Percentiles rank a stretch among this genome's conserved stretches.
Evolutionary conservation across 2,797 vertebrate genomes (phyloP).

Genomic region (Leptodactylus fallax): DNA sequence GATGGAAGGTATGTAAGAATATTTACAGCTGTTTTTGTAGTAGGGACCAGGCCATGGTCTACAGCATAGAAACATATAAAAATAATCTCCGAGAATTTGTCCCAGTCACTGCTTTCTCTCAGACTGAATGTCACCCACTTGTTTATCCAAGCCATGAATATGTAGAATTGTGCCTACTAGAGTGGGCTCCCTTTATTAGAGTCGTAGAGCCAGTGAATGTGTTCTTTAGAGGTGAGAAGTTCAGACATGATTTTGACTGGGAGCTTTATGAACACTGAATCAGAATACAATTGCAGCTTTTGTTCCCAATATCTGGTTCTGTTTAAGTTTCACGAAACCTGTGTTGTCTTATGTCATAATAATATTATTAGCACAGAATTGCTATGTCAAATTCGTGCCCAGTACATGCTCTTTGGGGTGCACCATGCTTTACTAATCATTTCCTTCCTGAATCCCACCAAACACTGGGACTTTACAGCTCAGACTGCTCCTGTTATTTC

Average conservation of each 20-base stretch:
- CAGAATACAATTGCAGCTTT: constrained; percentile 50
- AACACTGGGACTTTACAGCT: constrained; percentile 13
- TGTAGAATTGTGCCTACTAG: constrained; percentile 64
- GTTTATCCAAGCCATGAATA: constrained; percentile 64
- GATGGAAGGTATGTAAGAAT: neutral
- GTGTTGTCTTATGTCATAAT: constrained; percentile 64
- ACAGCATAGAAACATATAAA: neutral
- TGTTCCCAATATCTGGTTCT: constrained; percentile 65
- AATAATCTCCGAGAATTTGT: neutral
- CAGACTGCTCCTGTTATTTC: neutral
- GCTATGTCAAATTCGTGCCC: constrained; percentile 48
- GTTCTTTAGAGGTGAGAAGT: constrained; percentile 66
- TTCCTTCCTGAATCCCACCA: constrained; percentile 60
- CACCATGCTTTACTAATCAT: constrained; percentile 53
- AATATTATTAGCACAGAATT: constrained; percentile 61
- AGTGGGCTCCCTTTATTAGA: constrained; percentile 58
- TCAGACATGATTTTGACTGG: constrained; percentile 61
- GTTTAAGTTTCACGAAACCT: constrained; percentile 53
- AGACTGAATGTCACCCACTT: constrained; percentile 9
- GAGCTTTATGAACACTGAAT: constrained; percentile 65
- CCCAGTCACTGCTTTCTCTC: constrained; percentile 32
- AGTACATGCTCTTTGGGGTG: constrained; percentile 40
- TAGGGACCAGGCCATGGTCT: neutral
- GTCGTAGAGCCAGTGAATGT: constrained; percentile 60
- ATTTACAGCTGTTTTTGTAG: neutral